Conservation (phyloP, 2,113 vertebrate genomes). For the Bubo scandiacus region DNA sequence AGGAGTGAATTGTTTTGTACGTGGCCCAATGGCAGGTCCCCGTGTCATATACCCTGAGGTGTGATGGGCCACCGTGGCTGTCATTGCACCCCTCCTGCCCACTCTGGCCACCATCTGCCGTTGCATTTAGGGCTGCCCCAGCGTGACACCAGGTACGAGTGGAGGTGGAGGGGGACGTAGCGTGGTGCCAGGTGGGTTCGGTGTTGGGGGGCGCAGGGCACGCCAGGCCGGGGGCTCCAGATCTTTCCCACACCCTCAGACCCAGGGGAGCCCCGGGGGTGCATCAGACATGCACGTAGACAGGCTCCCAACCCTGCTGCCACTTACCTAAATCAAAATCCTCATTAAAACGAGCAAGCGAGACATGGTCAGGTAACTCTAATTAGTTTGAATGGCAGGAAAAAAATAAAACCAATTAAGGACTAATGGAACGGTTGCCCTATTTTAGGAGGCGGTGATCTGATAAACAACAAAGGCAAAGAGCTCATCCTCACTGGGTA, state of each 20-base stretch:
- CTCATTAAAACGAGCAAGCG: rapidly evolving
- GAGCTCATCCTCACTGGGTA: not conserved
- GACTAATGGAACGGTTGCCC: not conserved
- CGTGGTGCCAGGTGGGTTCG: rapidly evolving
- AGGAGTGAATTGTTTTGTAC: not conserved
- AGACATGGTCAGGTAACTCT: not conserved
- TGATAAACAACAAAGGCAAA: not conserved
- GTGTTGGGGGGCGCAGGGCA: rapidly evolving
- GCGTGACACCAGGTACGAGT: rapidly evolving
- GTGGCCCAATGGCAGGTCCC: not conserved
- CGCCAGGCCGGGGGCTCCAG: rapidly evolving
- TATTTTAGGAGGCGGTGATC: not conserved
- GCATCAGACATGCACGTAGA: rapidly evolving
- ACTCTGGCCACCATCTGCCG: not conserved
- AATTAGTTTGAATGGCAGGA: not conserved
- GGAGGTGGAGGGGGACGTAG: not conserved
- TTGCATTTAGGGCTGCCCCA: not conserved
- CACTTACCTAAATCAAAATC: not conserved
- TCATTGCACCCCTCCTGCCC: not conserved
- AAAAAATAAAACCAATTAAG: conserved; percentile 21
- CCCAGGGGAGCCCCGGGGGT: rapidly evolving
- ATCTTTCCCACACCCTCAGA: rapidly evolving
- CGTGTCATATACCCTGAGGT: no score
- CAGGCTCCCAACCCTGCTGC: not conserved
- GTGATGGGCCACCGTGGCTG: no score